Conservation (phyloP, 2,797 vertebrate species). For the Pseudochromis fuscus region DNA sequence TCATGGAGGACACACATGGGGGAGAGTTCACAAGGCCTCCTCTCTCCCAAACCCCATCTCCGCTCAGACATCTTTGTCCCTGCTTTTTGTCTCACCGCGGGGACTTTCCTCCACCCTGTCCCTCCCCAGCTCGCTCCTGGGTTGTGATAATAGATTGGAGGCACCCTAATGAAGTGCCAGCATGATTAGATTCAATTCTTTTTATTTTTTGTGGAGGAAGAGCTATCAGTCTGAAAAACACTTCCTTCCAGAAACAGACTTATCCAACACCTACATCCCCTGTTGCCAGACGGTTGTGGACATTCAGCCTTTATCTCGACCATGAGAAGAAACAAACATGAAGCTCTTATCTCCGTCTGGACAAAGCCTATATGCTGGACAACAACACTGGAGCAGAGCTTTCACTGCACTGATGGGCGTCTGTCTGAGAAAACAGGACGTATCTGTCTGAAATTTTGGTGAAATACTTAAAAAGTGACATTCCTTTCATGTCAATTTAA, state of each 20-base stretch:
- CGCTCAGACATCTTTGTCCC: conserved; percentile 61
- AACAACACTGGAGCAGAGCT: conserved; percentile 26
- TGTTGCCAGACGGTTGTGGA: conserved; percentile 26
- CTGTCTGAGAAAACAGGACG: conserved; percentile 18
- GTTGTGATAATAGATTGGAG: conserved; percentile 71
- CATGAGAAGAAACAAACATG: conserved; percentile 55
- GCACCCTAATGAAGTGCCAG: conserved; percentile 76
- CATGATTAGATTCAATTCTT: conserved; percentile 75
- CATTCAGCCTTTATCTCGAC: conserved; percentile 48
- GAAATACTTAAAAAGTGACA: background rate
- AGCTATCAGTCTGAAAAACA: conserved; percentile 76
- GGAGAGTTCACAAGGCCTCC: conserved; percentile 59
- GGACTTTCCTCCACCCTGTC: conserved; percentile 56
- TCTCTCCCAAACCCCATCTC: conserved; percentile 47
- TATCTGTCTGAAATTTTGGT: conserved; percentile 21
- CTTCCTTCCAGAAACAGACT: conserved; percentile 71
- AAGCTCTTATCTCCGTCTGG: conserved; percentile 49
- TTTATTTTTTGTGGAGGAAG: conserved; percentile 58
- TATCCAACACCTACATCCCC: conserved; percentile 67
- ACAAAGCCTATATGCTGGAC: conserved; percentile 34
- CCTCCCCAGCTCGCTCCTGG: conserved; percentile 47
- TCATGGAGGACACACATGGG: conserved; percentile 69
- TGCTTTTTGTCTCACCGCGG: conserved; percentile 72
- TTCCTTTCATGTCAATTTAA: background rate
- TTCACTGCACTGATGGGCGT: conserved; percentile 12